Conservation (phyloP, 35 echinoderm and acorn worm genomes). For the Acanthaster planci region DNA sequence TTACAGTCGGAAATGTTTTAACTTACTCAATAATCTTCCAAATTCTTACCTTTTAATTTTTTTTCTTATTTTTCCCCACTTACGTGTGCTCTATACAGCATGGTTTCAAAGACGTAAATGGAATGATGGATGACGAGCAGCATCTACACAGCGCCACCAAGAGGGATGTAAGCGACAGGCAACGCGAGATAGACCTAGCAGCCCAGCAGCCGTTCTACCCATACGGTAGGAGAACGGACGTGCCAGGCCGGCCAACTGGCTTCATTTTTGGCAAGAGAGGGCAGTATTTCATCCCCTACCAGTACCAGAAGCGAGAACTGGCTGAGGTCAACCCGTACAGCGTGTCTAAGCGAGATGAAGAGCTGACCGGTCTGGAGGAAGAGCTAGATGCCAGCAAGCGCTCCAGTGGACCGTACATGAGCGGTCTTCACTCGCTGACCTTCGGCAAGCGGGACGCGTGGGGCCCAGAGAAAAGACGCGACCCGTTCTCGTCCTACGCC, state of each 20-base stretch:
- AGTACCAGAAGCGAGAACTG: not conserved
- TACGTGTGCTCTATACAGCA: not conserved
- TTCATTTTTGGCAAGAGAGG: conserved; percentile 17
- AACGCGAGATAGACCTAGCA: not conserved
- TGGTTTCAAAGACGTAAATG: not conserved
- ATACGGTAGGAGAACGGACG: conserved; percentile 14
- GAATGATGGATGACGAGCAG: not conserved
- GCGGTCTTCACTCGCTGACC: not conserved
- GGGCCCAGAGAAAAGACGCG: not conserved
- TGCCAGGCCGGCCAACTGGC: not conserved
- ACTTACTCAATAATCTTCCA: too few relatives aligned
- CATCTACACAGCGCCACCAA: conserved; percentile 21
- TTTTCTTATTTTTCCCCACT: not conserved
- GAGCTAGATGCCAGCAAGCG: not conserved
- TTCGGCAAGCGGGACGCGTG: not conserved
- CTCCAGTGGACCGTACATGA: not conserved
- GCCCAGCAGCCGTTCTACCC: not conserved
- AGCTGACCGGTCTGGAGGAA: conserved; percentile 11
- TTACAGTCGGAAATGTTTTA: too few relatives aligned
- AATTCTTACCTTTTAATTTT: too few relatives aligned
- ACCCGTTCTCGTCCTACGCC: not conserved
- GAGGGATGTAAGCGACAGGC: not conserved
- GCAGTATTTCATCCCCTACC: not conserved
- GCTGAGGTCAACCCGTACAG: conserved; percentile 19
- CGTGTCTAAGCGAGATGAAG: conserved; percentile 6